Conservation (phyloP, 1,140 invertebrate species). For the Trigoniulus corallinus region DNA sequence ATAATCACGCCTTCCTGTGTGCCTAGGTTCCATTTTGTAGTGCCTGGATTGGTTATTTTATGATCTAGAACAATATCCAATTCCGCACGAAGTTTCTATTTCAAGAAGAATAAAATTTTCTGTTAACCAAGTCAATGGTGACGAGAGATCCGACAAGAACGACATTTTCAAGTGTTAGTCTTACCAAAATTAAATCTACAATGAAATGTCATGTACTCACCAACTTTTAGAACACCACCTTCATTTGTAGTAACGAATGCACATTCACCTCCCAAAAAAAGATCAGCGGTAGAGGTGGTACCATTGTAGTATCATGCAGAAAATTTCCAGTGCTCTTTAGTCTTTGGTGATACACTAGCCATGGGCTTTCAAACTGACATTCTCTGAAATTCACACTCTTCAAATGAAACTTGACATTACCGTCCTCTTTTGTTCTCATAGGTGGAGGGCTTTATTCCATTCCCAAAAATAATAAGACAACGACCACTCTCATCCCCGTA, state of each 20-base stretch:
- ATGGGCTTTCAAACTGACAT: constrained; percentile 34
- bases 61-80: constrained; percentile 52
- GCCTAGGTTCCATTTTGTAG: constrained; percentile 33
- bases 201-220: constrained; percentile 48
- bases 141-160: too few species aligned
- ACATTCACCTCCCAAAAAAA: constrained; percentile 49
- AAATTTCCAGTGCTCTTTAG: constrained; percentile 61
- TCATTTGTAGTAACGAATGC: constrained; percentile 17
- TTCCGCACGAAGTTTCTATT: constrained; percentile 42
- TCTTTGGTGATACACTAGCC: constrained; percentile 59
- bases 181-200: constrained; percentile 28
- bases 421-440: constrained; percentile 21
- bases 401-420: constrained; percentile 43
- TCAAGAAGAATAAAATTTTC: too few species aligned
- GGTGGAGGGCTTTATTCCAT: constrained; percentile 21
- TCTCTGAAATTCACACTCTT: constrained; percentile 44
- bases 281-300: constrained; percentile 51
- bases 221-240: constrained; percentile 38
- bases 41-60: constrained; percentile 57
- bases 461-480: constrained; percentile 31
- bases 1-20: constrained; percentile 32
- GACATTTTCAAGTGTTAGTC: too few species aligned
- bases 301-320: constrained; percentile 61
- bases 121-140: too few species aligned
- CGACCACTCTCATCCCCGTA: background rate